Evolutionary conservation across 2,797 vertebrate species (phyloP), one percentile per base, ranked within the genome.

Genomic region (Knipowitschia caucasica): DNA sequence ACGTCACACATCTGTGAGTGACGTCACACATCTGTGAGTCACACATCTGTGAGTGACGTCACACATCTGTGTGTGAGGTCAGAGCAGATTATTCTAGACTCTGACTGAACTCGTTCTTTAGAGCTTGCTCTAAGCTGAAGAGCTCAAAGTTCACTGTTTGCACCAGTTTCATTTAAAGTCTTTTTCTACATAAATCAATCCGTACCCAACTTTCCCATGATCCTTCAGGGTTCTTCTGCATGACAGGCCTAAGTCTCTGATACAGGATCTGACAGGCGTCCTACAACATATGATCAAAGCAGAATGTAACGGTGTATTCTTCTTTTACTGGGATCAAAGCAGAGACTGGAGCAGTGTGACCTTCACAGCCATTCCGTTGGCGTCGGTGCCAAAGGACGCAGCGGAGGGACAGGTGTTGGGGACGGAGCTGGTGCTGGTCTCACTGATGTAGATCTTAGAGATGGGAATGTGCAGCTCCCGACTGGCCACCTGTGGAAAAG

Each of bases 301-400:
- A 4, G 2, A 12, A 3, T 7, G 17, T 39, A 11, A 39, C 9
- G 10, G 9, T 39, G 18, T 4, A 18, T 39, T 20, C 20, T 1
- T 33, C 2, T 33, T 33, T 33, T 14, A 12, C 4, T 25, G 5
- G n/a, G 18, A 15, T 30, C 8, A 30, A 17, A 2, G 3, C 6
- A 10, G 26, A 46, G 26, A 10, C 7, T 8, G 26, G 9, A 46
- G 12, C 25, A 21, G 17, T 3, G 44, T 20, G 45, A 95, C 94
- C 92, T 93, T 92, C 59, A 95, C 91, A 0, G 94, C 94, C 90
- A 91, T 92, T 68, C 93, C 94, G 1, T 94, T 96, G 76, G 91
- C 88, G 4, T 96, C 94, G 0, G 94, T 93, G 1, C 94, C 91
- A 1, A 89, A 79, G 56, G 94, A 98, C 0, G 89, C 94, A 0